These are phyloP conservation scores for Bellardia pandia DNA, from an alignment of 2,888 invertebrate species.

Conservation along the genomic window DNA sequence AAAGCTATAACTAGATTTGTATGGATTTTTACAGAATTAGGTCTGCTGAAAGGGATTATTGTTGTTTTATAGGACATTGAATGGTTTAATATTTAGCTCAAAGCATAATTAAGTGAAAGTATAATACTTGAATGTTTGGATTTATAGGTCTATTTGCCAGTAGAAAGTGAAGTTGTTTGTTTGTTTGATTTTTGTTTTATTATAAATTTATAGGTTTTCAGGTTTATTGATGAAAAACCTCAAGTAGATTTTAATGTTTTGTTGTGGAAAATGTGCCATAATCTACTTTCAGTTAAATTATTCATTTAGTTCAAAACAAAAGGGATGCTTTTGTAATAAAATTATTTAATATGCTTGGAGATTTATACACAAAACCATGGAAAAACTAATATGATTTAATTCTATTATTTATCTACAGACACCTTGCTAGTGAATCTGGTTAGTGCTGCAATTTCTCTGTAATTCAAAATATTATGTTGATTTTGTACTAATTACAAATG, in stretches of 20 bases:
- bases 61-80: neutral
- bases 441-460: no score
- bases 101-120: constrained; percentile 57
- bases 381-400: no score
- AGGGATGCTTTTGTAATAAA: no score
- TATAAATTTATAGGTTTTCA: constrained; percentile 4
- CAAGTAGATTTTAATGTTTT: no score
- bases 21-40: constrained; percentile 29
- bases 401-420: no score
- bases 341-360: no score
- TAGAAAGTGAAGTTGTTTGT: constrained; percentile 8
- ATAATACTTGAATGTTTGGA: constrained; percentile 8
- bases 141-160: constrained; percentile 24
- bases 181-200: neutral
- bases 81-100: constrained; percentile 7
- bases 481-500: neutral
- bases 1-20: neutral
- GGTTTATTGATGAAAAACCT: neutral
- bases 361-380: no score
- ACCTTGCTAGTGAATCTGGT: no score
- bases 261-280: no score
- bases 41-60: no score
- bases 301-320: no score
- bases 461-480: neutral
- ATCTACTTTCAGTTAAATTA: no score